Evolutionary conservation across 2,888 invertebrate species (phyloP).

Genomic region (Chalcosyrphus nemorum): DNA sequence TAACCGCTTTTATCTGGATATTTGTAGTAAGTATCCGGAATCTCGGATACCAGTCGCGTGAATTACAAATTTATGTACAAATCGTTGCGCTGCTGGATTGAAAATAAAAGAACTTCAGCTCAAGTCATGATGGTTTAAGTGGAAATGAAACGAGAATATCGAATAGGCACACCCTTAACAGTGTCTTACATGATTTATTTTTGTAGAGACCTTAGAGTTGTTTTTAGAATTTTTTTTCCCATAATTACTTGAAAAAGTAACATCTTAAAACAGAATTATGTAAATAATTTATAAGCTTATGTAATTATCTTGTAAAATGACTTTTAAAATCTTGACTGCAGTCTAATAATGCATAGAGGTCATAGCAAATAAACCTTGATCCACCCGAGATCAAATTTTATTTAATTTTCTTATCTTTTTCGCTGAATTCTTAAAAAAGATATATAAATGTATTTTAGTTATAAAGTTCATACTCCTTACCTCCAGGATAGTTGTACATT

Average conservation of each 20-base stretch:
- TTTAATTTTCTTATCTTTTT: no score
- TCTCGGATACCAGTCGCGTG: constrained; percentile 43
- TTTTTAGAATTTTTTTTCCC: not conserved
- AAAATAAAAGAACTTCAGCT: constrained; percentile 18
- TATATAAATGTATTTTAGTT: no score
- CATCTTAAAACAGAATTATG: no score
- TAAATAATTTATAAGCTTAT: not conserved
- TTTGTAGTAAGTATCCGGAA: constrained; percentile 68
- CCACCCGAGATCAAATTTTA: no score
- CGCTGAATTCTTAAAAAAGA: no score
- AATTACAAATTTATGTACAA: constrained; percentile 48
- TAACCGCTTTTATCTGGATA: constrained; percentile 70
- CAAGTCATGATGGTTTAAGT: not conserved
- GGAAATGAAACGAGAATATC: constrained; percentile 21
- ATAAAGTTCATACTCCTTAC: no score
- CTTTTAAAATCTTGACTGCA: not conserved
- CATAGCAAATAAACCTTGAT: not conserved
- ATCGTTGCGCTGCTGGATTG: constrained; percentile 16
- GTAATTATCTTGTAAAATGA: not conserved
- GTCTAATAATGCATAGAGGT: not conserved
- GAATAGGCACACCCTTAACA: constrained; percentile 42
- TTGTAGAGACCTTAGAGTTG: not conserved
- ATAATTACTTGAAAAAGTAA: not conserved
- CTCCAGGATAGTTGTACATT: no score
- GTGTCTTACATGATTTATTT: not conserved